These are phyloP conservation scores for Tamandua tetradactyla DNA, from an alignment of 2,797 vertebrate genomes.

Conservation along the genomic window DNA sequence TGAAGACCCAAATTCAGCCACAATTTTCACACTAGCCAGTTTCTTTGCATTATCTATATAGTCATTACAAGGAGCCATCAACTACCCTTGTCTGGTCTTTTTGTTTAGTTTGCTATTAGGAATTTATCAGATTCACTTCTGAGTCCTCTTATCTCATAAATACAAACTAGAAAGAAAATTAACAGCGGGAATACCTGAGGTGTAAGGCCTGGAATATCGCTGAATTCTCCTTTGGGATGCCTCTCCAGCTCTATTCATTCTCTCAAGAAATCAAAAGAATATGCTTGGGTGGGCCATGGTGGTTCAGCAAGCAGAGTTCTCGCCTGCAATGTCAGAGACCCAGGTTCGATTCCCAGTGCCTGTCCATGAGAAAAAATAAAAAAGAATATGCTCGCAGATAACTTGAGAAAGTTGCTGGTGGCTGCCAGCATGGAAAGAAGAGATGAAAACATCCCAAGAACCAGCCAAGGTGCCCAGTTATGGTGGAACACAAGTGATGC, in stretches of 20 bases:
- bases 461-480: slow-evolving; percentile 74
- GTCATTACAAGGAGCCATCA: background rate
- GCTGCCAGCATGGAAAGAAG: slow-evolving; percentile 70
- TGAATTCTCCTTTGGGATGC: slow-evolving; percentile 62
- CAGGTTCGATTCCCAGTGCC: too few relatives aligned
- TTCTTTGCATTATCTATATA: background rate
- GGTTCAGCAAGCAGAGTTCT: too few relatives aligned
- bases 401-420: slow-evolving; percentile 66
- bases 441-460: slow-evolving; percentile 71
- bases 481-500: slow-evolving; percentile 79
- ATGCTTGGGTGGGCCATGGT: too few relatives aligned
- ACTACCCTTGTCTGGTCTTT: background rate
- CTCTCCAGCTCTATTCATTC: slow-evolving; percentile 36
- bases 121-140: background rate
- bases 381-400: slow-evolving; percentile 50
- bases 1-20: background rate
- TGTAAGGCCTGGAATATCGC: slow-evolving; percentile 38
- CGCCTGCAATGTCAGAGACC: too few relatives aligned
- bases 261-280: slow-evolving; percentile 40
- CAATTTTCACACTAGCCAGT: background rate
- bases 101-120: background rate
- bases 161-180: slow-evolving; percentile 21
- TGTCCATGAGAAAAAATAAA: too few relatives aligned
- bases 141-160: background rate
- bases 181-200: background rate